phyloP scores from a whole-genome alignment of 1,140 invertebrate species.

The Drosophila subobscura region DNA sequence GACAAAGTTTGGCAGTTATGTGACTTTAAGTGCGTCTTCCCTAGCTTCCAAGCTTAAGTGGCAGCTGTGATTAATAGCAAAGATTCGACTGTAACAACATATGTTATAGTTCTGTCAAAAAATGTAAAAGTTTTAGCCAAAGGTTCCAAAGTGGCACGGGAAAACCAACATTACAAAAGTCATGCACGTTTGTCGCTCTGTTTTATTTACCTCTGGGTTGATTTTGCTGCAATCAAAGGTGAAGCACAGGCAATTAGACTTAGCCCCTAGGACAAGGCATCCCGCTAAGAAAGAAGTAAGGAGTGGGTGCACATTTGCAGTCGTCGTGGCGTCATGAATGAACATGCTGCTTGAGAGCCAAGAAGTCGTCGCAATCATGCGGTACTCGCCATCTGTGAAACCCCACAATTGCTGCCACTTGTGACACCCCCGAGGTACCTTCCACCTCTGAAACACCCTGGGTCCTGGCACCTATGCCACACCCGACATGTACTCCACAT shows the following conservation, averaged over 20 bases:
- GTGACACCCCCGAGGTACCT: not conserved
- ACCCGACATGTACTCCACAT: conserved; percentile 19
- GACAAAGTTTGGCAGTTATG: not conserved
- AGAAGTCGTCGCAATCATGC: conserved; percentile 60
- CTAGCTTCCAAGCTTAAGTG: not conserved
- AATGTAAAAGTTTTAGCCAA: not conserved
- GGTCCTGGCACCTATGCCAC: not conserved
- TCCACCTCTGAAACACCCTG: not conserved
- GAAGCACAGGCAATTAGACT: conserved; percentile 51
- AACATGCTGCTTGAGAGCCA: conserved; percentile 13
- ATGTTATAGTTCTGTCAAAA: conserved; percentile 4
- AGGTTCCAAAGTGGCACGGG: conserved; percentile 18
- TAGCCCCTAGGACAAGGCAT: conserved; percentile 22
- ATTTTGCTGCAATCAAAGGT: conserved; percentile 67
- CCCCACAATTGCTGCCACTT: too few relatives aligned
- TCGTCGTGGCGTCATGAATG: conserved; percentile 39
- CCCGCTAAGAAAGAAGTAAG: conserved; percentile 66
- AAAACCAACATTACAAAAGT: conserved; percentile 32
- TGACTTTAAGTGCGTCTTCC: not conserved
- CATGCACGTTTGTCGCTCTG: conserved; percentile 54
- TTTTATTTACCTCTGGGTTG: conserved; percentile 63
- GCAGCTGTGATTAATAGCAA: not conserved
- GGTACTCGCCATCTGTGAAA: conserved; percentile 8
- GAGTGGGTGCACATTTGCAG: conserved; percentile 28
- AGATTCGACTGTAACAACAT: not conserved